A percentile compares a stretch with the other conserved stretches of the same genome.
Conservation (phyloP, 1,140 invertebrate genomes). For the Meloidogyne hapla region DNA sequence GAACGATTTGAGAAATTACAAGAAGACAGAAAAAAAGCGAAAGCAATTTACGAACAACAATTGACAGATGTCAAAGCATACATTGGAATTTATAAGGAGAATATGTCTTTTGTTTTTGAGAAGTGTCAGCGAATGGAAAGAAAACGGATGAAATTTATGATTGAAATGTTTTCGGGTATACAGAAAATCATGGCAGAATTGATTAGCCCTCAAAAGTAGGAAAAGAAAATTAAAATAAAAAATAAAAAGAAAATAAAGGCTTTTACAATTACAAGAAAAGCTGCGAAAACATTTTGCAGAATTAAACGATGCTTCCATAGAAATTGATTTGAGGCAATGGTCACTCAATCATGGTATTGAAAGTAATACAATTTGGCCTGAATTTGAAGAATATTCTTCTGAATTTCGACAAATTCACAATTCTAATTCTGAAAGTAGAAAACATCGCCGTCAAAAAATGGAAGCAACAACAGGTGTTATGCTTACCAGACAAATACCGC, state of each 20-base stretch:
- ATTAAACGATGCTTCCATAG: constrained; percentile 36
- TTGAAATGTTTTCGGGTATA: constrained; percentile 58
- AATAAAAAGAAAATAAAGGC: constrained; percentile 37
- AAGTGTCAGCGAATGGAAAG: constrained; percentile 61
- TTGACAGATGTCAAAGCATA: constrained; percentile 53
- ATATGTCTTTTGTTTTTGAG: constrained; percentile 63
- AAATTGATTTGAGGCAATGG: constrained; percentile 56
- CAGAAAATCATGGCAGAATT: constrained; percentile 54
- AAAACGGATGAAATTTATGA: constrained; percentile 55
- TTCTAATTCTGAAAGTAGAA: constrained; percentile 2
- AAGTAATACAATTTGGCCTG: constrained; percentile 45
- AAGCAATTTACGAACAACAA: constrained; percentile 47
- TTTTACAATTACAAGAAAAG: constrained; percentile 46
- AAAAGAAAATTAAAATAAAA: neutral
- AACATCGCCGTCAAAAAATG: neutral
- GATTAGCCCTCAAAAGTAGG: constrained; percentile 39
- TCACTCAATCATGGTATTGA: constrained; percentile 50
- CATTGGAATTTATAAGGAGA: constrained; percentile 20
- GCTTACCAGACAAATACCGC: constrained; percentile 48
- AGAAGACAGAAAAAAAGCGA: constrained; percentile 51
- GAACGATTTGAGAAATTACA: constrained; percentile 54
- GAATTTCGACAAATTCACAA: constrained; percentile 52
- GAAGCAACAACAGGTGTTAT: constrained; percentile 43
- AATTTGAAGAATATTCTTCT: constrained; percentile 60
- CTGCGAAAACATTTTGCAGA: constrained; percentile 39